Percentiles rank a stretch among this genome's conserved stretches.
These are phyloP conservation scores for Daubentonia madagascariensis DNA, from an alignment of 2,113 vertebrate genomes.

Conservation along the genomic window DNA sequence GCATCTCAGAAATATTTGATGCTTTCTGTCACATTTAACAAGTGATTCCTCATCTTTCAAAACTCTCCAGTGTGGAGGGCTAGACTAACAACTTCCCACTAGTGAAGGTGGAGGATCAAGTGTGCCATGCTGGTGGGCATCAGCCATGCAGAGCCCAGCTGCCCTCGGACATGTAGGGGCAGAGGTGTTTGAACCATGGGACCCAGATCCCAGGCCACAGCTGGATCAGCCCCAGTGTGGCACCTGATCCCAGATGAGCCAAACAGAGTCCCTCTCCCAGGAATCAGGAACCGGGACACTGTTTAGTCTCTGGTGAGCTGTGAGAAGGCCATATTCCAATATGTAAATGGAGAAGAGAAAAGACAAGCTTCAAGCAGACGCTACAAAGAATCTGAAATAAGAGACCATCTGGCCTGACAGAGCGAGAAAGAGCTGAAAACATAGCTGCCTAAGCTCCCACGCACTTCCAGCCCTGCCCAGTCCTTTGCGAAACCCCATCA, in stretches of 20 bases:
- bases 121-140: background rate
- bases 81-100: background rate
- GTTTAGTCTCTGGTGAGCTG: background rate
- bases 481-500: background rate
- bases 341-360: background rate
- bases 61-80: background rate
- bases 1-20: background rate
- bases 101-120: background rate
- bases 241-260: background rate
- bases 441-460: background rate
- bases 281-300: background rate
- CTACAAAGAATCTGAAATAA: background rate
- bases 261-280: background rate
- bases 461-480: background rate
- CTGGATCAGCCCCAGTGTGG: background rate
- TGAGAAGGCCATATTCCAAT: background rate
- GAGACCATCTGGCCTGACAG: background rate
- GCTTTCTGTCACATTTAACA: background rate
- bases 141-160: background rate
- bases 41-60: background rate
- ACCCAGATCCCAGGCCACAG: background rate
- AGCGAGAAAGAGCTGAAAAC: background rate
- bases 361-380: background rate
- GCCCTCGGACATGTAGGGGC: background rate
- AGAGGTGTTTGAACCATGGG: background rate